Evolutionary conservation across 2,888 invertebrate species (phyloP), one percentile per base, ranked within the genome.

Genomic region (Rhopalosiphum nymphaeae): DNA sequence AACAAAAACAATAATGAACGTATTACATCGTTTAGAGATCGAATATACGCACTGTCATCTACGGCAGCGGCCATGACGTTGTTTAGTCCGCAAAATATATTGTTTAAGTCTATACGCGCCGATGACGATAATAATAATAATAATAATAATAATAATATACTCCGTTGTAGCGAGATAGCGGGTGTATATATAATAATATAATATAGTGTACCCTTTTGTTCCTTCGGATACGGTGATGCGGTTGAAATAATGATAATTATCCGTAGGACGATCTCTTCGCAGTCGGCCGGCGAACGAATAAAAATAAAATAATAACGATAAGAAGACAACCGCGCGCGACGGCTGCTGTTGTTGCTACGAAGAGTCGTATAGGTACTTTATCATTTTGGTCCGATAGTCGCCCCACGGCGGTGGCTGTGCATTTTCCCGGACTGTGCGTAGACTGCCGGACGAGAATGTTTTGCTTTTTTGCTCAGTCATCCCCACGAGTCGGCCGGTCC

Each of bases 121-220:
- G 78, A 78, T 7, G 78, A 78, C 21, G 78, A 78, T 78, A 78
- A 78, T 57, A 57, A 78, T 78, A 78, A 36, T 67, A 67, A 78
- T 78, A 78, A 78, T 57, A 57, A 78, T 78, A 78, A 78, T 57
- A 57, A 78, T 78, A 78, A 36, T 67, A 67, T 36, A 67, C 36
- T 21, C 78, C 36, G 36, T 36, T 7, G 36, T 25, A 9, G 78
- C 0, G 67, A 67, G 67, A 67, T n/a, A 67, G 67, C 78, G 36
- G 36, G 36, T 21, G 61, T 61, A 44, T 46, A 13, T 85, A 42
- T 84, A 42, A 44, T 85, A 85, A 29, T 86, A 29, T 85, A 21
- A 25, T 84, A 44, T 29, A 46, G 46, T 87, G 11, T 42, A 53
- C 88, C 88, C 88, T 89, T 89, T 89, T 89, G 88, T 89, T 89